Evolutionary conservation across 2,888 invertebrate species (phyloP), one percentile per base, ranked within the genome.

Genomic region (Patella depressa): DNA sequence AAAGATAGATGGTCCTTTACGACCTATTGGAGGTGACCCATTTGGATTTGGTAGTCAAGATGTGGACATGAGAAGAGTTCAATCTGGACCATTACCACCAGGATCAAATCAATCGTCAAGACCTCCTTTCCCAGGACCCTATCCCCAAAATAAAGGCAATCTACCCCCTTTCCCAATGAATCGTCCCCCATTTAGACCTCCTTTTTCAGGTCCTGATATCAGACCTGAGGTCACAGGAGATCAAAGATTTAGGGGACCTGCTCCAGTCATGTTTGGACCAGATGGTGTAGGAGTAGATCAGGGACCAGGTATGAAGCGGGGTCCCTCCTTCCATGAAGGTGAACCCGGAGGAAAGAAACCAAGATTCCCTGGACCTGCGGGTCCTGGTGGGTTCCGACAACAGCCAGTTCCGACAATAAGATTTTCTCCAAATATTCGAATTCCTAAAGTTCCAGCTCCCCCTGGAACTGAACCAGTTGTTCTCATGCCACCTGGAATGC

Each of bases 21-120:
- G 65, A 65, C 65, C 65, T 12, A 65, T 65, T 15, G 65, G 65
- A 19, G 65, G 19, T 3, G 65, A 65, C 24, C 65, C 65, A 12
- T 65, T 65, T 65, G 65, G 65, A 11, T 65, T 65, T 24, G 65
- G 65, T 24, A 65, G 12, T 65, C 65, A 65, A 12, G 65, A 65
- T 19, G 65, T 65, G 65, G 65, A 65, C 24, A 65, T 65, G 65
- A n/a, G 65, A 65, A 19, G 65, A 14, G 19, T 24, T 15, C 65
- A 19, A 24, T 12, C 65, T 65, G 65, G 65, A 24, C 65, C 65
- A 19, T 11, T 65, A 24, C 65, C 65, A 14, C 65, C 65, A 65
- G 65, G 11, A 19, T 65, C 65, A 19, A 65, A 65, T 24, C 19
- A 19, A 24, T 5, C 3, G 19, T 24, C 65, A 19, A 65, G 65